Evolutionary conservation across 2,113 vertebrate genomes (phyloP).

Genomic region (Ceyx cyanopectus): DNA sequence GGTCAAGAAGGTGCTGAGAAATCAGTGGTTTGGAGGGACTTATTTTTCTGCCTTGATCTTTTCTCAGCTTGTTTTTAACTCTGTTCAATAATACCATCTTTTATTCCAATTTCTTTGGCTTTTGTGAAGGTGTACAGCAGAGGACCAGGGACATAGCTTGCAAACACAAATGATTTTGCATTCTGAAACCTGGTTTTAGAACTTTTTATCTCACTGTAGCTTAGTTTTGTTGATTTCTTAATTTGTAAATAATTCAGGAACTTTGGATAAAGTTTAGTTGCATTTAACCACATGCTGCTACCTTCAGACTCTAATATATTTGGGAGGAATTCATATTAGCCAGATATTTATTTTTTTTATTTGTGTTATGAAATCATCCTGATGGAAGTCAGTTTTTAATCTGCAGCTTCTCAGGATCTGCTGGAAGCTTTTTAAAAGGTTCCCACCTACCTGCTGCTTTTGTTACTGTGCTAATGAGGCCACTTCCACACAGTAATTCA

Average conservation of each 20-base stretch:
- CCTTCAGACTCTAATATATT: not conserved
- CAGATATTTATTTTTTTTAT: not conserved
- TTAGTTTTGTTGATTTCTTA: not conserved
- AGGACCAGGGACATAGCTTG: not conserved
- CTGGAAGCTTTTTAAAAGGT: not conserved
- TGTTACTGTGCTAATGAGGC: not conserved
- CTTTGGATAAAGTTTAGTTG: not conserved
- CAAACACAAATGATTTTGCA: not conserved
- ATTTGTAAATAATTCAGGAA: not conserved
- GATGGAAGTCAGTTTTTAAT: not conserved
- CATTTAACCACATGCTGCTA: not conserved
- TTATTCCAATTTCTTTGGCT: not conserved
- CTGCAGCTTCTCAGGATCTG: not conserved
- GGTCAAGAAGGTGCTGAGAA: not conserved
- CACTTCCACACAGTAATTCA: not conserved
- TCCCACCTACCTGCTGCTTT: rapidly evolving
- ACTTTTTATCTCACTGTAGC: not conserved
- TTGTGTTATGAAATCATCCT: not conserved
- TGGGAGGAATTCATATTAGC: not conserved
- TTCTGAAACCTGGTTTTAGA: not conserved
- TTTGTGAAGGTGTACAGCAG: not conserved
- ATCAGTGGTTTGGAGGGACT: not conserved
- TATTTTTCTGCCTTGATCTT: not conserved
- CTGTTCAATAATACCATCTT: not conserved
- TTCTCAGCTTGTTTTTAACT: not conserved